A percentile compares a stretch with the other conserved stretches of the same genome.
Conservation (phyloP, 92 coral and sea anemone species). For the Porites evermanni region DNA sequence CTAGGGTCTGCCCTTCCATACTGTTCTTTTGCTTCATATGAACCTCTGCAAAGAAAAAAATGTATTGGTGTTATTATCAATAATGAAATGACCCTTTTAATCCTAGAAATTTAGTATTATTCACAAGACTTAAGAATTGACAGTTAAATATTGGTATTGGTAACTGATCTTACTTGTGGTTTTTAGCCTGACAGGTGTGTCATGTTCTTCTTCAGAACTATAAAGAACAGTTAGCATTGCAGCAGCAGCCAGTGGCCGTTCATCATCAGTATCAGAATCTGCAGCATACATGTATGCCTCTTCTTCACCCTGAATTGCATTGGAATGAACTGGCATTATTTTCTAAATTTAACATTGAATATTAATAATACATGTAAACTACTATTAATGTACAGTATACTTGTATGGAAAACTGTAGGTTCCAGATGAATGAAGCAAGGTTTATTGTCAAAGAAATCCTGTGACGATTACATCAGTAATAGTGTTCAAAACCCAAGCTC, state of each 20-base stretch:
- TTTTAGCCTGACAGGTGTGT: conserved; percentile 7
- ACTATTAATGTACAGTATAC: no score
- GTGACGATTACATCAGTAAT: no score
- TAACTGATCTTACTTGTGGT: conserved; percentile 1
- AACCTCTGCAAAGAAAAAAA: conserved; percentile 2
- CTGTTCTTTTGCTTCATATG: conserved; percentile 29
- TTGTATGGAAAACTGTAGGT: no score
- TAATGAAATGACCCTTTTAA: no score
- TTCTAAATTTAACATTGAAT: neutral
- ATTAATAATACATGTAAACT: neutral
- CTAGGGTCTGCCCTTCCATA: conserved; percentile 73
- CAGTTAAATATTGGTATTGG: neutral
- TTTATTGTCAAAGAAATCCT: no score
- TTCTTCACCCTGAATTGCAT: conserved; percentile 16
- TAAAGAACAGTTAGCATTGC: conserved; percentile 51
- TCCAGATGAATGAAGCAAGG: no score
- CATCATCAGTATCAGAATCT: conserved; percentile 93
- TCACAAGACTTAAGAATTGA: neutral
- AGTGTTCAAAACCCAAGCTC: no score
- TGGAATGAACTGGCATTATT: neutral
- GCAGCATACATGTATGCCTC: conserved; percentile 78
- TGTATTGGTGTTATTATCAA: no score
- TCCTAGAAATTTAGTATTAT: neutral
- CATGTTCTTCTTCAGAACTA: conserved; percentile 71
- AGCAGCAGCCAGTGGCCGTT: conserved; percentile 31